Base-by-base conservation (phyloP, 2,797 vertebrate genomes). In the Sebastolobus alascanus region DNA sequence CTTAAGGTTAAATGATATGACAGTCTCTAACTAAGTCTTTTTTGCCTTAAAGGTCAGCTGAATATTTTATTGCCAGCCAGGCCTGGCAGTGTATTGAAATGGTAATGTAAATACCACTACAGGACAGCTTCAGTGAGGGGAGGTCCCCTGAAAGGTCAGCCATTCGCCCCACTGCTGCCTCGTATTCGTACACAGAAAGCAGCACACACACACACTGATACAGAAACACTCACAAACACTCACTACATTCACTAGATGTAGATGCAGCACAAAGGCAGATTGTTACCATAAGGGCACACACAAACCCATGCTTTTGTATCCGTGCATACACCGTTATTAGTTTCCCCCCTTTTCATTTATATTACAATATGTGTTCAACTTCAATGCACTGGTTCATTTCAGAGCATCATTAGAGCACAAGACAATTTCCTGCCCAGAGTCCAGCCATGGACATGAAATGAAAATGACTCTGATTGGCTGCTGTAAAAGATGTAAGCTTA, bases 1-100 rank as follows among this genome's bases (percentile, higher is more conserved):
- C 93, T 94, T 95, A 93, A 95, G 95, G 95, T 96, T 96, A 95
- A 96, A 96, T 94, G 84, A 94, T 92, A 94, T 94, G 95, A 94
- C 94, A 93, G 94, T 85, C 89, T 94, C 95, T 94, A 95, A 95
- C 94, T 94, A 93, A 93, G 93, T 73, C 52, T 46, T 60, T 65
- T 93, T 92, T 93, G 80, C 89, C 90, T 94, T 92, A 96, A 96
- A 96, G 95, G 95, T 96, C 95, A 95, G 82, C 90, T 93, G 91
- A 95, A 95, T 96, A 95, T 96, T 95, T 95, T 94, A 95, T 94
- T 93, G 90, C 87, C 83, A 91, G 83, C 88, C 89, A 46, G 71
- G 90, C 89, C 83, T 88, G 89, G 80, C 89, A 87, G 92, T 93
- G 93, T 93, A 95, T 96, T 96, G 95, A 96, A 96, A 96, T 96